phyloP scores from a whole-genome alignment of 2,888 invertebrate species.

The Copidosoma aretas region DNA sequence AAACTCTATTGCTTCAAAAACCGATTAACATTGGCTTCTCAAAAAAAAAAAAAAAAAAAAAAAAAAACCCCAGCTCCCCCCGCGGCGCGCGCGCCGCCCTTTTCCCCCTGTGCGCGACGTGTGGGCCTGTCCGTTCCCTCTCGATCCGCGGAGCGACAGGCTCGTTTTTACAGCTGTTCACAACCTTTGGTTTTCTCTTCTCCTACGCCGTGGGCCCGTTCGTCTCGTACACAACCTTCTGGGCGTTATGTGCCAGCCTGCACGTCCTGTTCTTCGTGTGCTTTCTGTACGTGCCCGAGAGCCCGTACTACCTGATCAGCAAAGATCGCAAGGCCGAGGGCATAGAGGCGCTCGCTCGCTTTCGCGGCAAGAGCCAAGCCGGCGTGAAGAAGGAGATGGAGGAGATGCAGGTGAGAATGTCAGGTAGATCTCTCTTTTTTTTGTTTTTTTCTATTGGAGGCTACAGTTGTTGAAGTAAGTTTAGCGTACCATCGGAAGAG shows the following conservation, averaged over 20 bases:
- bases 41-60: too few species aligned
- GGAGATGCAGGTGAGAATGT: conserved; percentile 69
- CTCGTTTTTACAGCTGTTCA: conserved; percentile 79
- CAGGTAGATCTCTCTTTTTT: too few species aligned
- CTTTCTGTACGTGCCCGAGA: conserved; percentile 81
- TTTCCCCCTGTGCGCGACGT: too few species aligned
- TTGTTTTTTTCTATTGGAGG: too few species aligned
- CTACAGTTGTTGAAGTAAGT: too few species aligned
- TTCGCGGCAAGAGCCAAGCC: conserved; percentile 70
- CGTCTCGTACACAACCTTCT: conserved; percentile 70
- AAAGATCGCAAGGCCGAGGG: conserved; percentile 71
- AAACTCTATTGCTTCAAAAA: too few species aligned
- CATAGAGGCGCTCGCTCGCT: conserved; percentile 68
- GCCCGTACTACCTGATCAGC: conserved; percentile 74
- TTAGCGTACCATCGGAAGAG: too few species aligned
- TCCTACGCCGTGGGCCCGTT: conserved; percentile 77
- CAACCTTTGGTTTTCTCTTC: conserved; percentile 73
- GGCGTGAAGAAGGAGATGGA: conserved; percentile 72
- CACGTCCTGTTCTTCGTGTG: conserved; percentile 69
- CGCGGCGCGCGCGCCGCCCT: too few species aligned
- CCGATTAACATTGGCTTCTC: too few species aligned
- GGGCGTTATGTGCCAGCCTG: conserved; percentile 71
- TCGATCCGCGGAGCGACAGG: conserved; percentile 81
- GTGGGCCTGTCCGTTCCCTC: too few species aligned
- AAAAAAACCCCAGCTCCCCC: too few species aligned